Evolutionary conservation across 2,888 invertebrate species (phyloP), one percentile per base, ranked within the genome.

Genomic region (Drepana falcataria): DNA sequence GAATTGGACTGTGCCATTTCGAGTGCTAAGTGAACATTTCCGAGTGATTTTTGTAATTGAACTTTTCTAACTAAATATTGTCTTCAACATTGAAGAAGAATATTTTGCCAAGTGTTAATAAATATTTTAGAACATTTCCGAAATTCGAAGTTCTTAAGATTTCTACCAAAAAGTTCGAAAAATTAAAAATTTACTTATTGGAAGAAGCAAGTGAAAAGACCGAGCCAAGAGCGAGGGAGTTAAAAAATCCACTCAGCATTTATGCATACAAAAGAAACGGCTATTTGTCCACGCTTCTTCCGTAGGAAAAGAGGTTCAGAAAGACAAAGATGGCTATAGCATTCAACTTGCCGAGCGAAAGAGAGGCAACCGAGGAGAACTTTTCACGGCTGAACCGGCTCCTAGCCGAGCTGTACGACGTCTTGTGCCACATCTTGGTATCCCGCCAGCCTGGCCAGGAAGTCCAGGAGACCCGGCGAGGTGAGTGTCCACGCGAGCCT

Each of bases 281-380:
- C 79, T 68, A 82, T 82, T 79, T 81, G 79, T 82, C 85, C 85
- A 80, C 83, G 85, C 75, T 90, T 85, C 78, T 81, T 84, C 75
- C 85, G 87, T 81, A 87, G 89, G 80, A 87, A 87, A 85, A 75
- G 77, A 71, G 69, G 66, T 67, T 71, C 66, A 61, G 73, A 71
- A 64, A 81, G 82, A 86, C 81, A 85, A 85, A 85, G 83, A 92
- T 92, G 92, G 92, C 92, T 75, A 92, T 92, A 85, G 92, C 92
- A 66, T 92, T 92, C 81, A 90, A 91, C 82, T 75, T 92, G 72
- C 92, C 92, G 68, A 87, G 91, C 69, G 92, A 92, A 77, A 83
- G 91, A 81, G 92, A 92, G 78, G 88, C 92, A 62, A 77, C 90
- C 51, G 92, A 92, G 78, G 92, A 92, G 80, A 88, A 91, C 82